Evolutionary conservation across 2,888 invertebrate genomes (phyloP).

Genomic region (Eupithecia insigniata): DNA sequence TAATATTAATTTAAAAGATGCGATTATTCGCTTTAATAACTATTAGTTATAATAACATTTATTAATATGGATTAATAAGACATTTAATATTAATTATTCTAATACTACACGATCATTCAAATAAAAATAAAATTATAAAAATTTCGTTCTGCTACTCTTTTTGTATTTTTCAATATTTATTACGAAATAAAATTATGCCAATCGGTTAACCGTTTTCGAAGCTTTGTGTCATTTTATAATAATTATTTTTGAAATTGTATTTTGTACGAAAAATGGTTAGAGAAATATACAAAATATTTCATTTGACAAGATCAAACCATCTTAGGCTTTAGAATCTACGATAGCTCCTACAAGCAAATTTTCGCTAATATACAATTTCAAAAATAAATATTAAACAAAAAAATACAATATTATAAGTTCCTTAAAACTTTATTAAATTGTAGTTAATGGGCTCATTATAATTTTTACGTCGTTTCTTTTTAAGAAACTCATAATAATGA

Average conservation of each 20-base stretch:
- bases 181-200: conserved; percentile 64
- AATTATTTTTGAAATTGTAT: conserved; percentile 55
- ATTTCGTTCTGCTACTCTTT: conserved; percentile 39
- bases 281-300: conserved; percentile 4
- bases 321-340: not conserved
- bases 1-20: conserved; percentile 60
- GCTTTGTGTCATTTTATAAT: conserved; percentile 61
- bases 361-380: conserved; percentile 35
- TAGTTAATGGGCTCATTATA: conserved; percentile 42
- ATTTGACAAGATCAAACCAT: not conserved
- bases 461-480: conserved; percentile 29
- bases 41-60: conserved; percentile 58
- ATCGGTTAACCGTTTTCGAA: conserved; percentile 74
- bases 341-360: conserved; percentile 23
- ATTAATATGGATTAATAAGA: conserved; percentile 58
- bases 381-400: conserved; percentile 29
- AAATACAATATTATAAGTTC: conserved; percentile 43
- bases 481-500: conserved; percentile 46
- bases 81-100: conserved; percentile 47
- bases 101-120: conserved; percentile 51
- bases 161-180: conserved; percentile 57
- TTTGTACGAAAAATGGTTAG: conserved; percentile 9
- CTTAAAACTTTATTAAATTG: conserved; percentile 42
- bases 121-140: conserved; percentile 34
- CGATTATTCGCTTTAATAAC: conserved; percentile 48